Conservation (phyloP, 2,113 vertebrate species). For the Vanacampus margaritifer region DNA sequence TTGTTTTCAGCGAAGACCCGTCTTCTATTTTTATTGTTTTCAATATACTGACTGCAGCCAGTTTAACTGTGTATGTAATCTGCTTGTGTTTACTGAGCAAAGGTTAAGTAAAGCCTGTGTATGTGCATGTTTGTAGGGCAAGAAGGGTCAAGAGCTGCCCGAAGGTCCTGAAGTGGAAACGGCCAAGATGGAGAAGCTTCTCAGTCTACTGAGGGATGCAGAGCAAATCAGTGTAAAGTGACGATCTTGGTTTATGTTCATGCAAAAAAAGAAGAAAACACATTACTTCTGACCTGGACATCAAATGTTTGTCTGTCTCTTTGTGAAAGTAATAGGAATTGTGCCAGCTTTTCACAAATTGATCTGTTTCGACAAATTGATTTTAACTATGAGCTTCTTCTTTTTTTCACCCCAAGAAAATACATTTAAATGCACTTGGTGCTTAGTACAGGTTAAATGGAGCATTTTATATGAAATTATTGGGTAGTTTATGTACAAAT, state of each 20-base stretch:
- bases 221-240: conserved; percentile 17
- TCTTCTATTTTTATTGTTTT: background rate
- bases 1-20: background rate
- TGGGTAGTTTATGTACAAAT: no score
- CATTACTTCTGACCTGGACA: background rate
- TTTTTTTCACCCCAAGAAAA: no score
- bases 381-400: no score
- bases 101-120: conserved; percentile 16
- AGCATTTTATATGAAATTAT: no score
- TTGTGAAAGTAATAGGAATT: no score
- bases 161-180: conserved; percentile 83
- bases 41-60: background rate
- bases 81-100: conserved; percentile 2
- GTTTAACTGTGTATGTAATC: background rate
- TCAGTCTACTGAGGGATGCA: conserved; percentile 78
- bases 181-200: conserved; percentile 88
- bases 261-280: background rate
- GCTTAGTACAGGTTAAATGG: no score
- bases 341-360: no score
- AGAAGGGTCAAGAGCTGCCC: conserved; percentile 84
- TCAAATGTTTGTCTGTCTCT: background rate
- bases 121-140: conserved; percentile 66
- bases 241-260: background rate
- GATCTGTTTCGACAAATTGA: no score
- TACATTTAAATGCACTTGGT: no score